Evolutionary conservation across 2,113 vertebrate species (phyloP).

Genomic region (Zosterops hypoxanthus): DNA sequence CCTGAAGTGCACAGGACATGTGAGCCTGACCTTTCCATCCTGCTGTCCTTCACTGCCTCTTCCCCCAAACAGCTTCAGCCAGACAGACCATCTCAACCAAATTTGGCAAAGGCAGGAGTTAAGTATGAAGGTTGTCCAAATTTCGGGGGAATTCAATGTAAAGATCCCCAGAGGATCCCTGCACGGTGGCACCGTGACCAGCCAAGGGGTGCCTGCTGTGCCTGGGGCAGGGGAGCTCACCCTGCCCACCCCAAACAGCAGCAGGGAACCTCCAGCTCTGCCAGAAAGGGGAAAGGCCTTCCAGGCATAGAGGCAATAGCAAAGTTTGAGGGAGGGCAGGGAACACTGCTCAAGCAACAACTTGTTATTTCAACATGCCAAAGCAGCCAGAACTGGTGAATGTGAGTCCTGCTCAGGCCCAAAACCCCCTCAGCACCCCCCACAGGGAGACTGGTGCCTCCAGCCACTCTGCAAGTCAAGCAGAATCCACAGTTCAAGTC

Average conservation of each 20-base stretch:
- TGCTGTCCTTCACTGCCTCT: neutral
- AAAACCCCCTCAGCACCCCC: neutral
- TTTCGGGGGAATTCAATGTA: neutral
- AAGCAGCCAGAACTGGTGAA: neutral
- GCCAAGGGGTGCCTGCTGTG: neutral
- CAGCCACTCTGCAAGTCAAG: neutral
- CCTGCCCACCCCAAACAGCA: neutral
- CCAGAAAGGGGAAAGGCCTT: neutral
- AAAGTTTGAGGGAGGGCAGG: neutral
- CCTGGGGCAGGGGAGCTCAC: neutral
- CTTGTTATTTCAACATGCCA: neutral
- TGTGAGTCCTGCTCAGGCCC: neutral
- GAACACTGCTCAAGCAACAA: neutral
- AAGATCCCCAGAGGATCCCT: neutral
- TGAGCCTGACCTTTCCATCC: neutral
- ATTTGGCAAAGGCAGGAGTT: neutral
- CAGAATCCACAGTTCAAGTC: neutral
- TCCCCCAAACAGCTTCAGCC: neutral
- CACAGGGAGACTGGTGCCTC: neutral
- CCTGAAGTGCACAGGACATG: neutral
- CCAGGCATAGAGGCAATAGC: neutral
- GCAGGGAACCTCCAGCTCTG: neutral
- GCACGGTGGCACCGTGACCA: rapidly evolving
- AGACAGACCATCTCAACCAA: neutral
- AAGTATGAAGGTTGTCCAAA: neutral